These are phyloP conservation scores for Drosophila cardini DNA, from an alignment of 1,140 invertebrate genomes.

Conservation along the genomic window DNA sequence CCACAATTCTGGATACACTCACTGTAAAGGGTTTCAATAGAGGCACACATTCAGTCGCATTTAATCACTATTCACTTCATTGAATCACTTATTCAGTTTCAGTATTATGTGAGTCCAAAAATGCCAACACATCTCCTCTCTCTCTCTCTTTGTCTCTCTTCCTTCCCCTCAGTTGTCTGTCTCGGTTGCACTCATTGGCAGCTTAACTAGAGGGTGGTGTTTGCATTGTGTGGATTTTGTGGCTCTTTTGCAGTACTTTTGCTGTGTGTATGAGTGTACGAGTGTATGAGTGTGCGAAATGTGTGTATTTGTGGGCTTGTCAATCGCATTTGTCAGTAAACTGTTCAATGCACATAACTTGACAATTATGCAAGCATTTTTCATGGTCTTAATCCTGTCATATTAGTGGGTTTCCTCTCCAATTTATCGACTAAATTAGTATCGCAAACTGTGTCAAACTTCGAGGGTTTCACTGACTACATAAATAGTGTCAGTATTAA, in stretches of 20 bases:
- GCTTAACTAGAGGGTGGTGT: slow-evolving; percentile 46
- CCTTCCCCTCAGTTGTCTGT: not conserved
- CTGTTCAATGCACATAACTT: slow-evolving; percentile 48
- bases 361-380: slow-evolving; percentile 66
- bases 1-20: slow-evolving; percentile 27
- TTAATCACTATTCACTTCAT: slow-evolving; percentile 76
- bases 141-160: not conserved
- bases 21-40: not conserved
- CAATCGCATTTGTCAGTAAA: slow-evolving; percentile 56
- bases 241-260: slow-evolving; percentile 54
- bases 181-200: not conserved
- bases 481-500: not conserved
- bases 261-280: slow-evolving; percentile 5
- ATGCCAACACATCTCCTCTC: slow-evolving; percentile 39
- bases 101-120: slow-evolving; percentile 38
- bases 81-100: slow-evolving; percentile 74
- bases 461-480: not conserved
- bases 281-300: not conserved
- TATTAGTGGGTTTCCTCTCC: slow-evolving; percentile 41
- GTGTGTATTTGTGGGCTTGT: slow-evolving; percentile 40
- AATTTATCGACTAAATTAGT: not conserved
- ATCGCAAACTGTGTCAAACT: slow-evolving; percentile 11
- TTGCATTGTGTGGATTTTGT: slow-evolving; percentile 72
- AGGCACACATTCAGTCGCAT: slow-evolving; percentile 35
- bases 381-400: slow-evolving; percentile 58